Evolutionary conservation across 2,797 vertebrate species (phyloP).

Genomic region (Urophycis tenuis): DNA sequence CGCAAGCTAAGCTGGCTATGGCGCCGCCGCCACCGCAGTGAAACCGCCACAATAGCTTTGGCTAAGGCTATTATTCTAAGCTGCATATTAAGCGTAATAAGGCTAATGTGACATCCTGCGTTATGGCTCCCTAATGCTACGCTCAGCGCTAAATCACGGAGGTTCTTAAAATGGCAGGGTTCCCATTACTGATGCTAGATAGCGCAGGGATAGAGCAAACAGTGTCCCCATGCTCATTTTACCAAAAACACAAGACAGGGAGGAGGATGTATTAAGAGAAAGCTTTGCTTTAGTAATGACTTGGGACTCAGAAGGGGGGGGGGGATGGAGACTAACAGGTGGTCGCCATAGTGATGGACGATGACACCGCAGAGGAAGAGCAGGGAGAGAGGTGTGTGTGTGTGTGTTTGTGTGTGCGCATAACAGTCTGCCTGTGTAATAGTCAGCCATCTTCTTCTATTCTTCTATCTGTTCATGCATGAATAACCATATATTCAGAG

Average conservation of each 20-base stretch:
- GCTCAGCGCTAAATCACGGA: slow-evolving; percentile 53
- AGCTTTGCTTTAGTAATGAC: not conserved
- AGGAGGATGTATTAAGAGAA: not conserved
- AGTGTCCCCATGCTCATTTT: slow-evolving; percentile 1
- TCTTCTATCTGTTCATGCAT: no score
- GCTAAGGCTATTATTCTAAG: slow-evolving; percentile 64
- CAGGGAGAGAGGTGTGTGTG: not conserved
- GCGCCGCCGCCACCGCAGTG: slow-evolving; percentile 44
- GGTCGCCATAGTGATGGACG: not conserved
- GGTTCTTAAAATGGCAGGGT: slow-evolving; percentile 51
- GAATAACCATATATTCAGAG: slow-evolving; percentile 31
- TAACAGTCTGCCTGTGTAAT: no score
- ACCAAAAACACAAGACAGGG: not conserved
- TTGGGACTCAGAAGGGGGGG: not conserved
- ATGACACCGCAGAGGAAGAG: not conserved
- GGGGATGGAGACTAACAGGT: not conserved
- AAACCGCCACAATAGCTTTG: slow-evolving; percentile 58
- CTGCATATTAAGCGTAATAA: slow-evolving; percentile 64
- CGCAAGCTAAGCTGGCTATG: slow-evolving; percentile 38
- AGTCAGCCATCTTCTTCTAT: no score
- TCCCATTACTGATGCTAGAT: slow-evolving; percentile 33
- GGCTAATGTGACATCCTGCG: slow-evolving; percentile 62
- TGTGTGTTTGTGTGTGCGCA: no score
- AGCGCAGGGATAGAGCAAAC: slow-evolving; percentile 24
- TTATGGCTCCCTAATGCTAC: slow-evolving; percentile 60